Conservation (phyloP, 2,888 invertebrate genomes). For the Dioctria linearis region DNA sequence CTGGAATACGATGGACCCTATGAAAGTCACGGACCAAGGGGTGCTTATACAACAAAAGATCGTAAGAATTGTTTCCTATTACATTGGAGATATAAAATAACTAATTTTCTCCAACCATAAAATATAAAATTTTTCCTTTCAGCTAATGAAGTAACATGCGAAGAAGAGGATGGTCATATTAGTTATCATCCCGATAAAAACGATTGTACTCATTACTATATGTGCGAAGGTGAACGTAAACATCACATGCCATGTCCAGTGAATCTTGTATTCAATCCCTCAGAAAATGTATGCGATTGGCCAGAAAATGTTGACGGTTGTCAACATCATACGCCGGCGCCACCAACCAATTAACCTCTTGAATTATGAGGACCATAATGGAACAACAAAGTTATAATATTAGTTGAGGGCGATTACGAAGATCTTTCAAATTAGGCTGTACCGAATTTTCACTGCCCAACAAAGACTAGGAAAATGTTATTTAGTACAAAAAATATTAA, state of each 20-base stretch:
- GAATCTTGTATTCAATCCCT: constrained; percentile 92
- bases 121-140: constrained; percentile 61
- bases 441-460: constrained; percentile 30
- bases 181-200: constrained; percentile 92
- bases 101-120: background rate
- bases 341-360: constrained; percentile 69
- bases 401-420: background rate
- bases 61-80: constrained; percentile 76
- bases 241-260: constrained; percentile 97
- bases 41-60: constrained; percentile 90
- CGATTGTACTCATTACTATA: constrained; percentile 95
- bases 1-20: constrained; percentile 91
- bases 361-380: background rate
- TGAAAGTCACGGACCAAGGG: constrained; percentile 78
- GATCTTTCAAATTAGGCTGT: background rate
- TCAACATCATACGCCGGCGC: constrained; percentile 79
- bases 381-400: background rate
- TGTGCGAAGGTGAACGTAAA: constrained; percentile 96
- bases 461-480: constrained; percentile 24
- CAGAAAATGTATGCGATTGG: constrained; percentile 97
- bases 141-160: constrained; percentile 92
- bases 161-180: constrained; percentile 95
- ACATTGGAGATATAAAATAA: too few relatives aligned
- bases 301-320: constrained; percentile 95
- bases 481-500: constrained; percentile 27